Base-by-base conservation (phyloP, 2,113 vertebrate species). In the Sterrhoptilus dennistouni region DNA sequence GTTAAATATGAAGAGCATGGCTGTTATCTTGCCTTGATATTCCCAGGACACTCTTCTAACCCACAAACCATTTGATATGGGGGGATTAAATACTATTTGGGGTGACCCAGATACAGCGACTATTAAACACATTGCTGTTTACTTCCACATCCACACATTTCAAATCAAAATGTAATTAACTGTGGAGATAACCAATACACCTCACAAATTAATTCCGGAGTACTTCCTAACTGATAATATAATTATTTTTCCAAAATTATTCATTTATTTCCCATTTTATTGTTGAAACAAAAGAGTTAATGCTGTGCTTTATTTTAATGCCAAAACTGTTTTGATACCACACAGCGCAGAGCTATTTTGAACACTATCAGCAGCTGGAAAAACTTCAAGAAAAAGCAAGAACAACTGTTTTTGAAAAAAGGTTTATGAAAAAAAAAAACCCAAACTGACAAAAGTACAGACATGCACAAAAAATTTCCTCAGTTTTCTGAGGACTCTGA, bases 1-100 rank as follows among this genome's bases (percentile, higher is more conserved):
- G 75, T 86, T 91, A 86, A 81, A 87, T 31, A 63, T 44, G 95
- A 97, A 96, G 84, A 96, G 66, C 18, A 31, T 31, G 56, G 42
- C 25, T 90, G 53, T 96, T 97, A 95, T 74, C 95, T 96, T 90
- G 36, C 87, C 85, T 96, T 79, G 56, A 65, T 94, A 90, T 81
- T 96, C 94, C 90, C 83, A 82, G 35, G 86, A 83, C 60, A 95
- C 29, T 35, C 15, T 82, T 90, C 91, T 66, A 74, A 75, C 71
- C 83, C 79, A 83, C 31, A 92, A 91, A 87, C 57, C 69, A 52
- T 87, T 94, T 95, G 60, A 89, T 28, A 9, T 33, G 60, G 59
- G 83, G 52, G 52, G 65, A 95, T 94, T 80, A 88, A 96, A 94
- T 66, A 54, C 50, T 83, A 36, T 68, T 92, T 80, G 35, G 42